A percentile compares a stretch with the other conserved stretches of the same genome.
phyloP scores from a whole-genome alignment of 1,140 invertebrate species.

The Triops longicaudatus region DNA sequence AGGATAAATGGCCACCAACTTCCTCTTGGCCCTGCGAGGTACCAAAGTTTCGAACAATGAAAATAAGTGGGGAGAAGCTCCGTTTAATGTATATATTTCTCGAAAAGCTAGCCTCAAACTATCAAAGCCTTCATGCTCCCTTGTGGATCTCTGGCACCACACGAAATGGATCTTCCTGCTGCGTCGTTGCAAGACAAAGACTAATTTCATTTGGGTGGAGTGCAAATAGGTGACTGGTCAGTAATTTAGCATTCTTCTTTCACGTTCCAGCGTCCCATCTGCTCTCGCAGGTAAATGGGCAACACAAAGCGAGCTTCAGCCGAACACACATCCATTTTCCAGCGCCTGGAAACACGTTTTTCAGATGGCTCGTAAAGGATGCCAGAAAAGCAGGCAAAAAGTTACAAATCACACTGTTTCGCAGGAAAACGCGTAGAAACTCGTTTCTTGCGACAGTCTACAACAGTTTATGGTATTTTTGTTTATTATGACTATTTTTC shows the following conservation, averaged over 20 bases:
- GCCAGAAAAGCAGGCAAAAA: too few species aligned
- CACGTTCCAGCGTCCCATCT: not conserved
- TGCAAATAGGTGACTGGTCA: constrained; percentile 2
- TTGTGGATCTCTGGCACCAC: not conserved
- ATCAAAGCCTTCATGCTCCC: not conserved
- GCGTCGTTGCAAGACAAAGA: not conserved
- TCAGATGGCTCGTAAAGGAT: not conserved
- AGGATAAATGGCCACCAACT: not conserved
- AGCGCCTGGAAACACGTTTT: not conserved
- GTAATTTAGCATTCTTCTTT: not conserved
- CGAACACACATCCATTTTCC: not conserved
- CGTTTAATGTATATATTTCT: not conserved
- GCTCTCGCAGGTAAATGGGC: not conserved
- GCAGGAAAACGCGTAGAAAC: too few species aligned
- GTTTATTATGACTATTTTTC: too few species aligned
- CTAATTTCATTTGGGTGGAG: constrained; percentile 10
- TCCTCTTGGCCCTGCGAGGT: not conserved
- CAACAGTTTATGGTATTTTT: too few species aligned
- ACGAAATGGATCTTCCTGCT: not conserved
- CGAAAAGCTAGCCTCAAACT: not conserved
- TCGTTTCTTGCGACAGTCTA: too few species aligned
- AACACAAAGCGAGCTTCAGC: not conserved
- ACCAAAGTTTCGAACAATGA: not conserved
- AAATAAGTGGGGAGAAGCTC: not conserved
- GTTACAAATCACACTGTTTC: too few species aligned